phyloP scores from a whole-genome alignment of 2,113 vertebrate genomes.

The Thunnus thynnus region DNA sequence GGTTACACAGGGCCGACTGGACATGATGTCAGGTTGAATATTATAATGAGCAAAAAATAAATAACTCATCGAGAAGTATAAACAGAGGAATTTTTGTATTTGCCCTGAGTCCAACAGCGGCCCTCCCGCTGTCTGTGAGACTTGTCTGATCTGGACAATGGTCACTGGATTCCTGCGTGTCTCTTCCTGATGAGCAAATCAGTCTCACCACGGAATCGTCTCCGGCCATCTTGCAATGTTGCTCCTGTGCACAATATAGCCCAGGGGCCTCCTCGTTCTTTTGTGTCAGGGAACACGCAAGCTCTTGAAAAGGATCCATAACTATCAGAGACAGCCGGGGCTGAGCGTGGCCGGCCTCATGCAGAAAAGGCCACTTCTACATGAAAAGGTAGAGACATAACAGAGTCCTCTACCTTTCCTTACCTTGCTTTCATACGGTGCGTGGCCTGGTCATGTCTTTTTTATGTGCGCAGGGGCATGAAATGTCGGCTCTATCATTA shows the following conservation, averaged over 20 bases:
- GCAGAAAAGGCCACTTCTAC: conserved; percentile 77
- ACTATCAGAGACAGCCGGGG: conserved; percentile 79
- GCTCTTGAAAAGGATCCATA: conserved; percentile 77
- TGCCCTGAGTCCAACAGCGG: conserved; percentile 78
- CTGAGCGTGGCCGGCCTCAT: conserved; percentile 57
- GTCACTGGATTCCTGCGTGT: conserved; percentile 70
- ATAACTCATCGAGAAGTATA: conserved; percentile 79
- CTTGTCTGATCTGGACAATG: conserved; percentile 75
- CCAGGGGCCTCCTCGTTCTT: conserved; percentile 74
- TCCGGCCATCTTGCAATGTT: conserved; percentile 61
- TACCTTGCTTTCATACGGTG: conserved; percentile 58
- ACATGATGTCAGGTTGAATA: conserved; percentile 84
- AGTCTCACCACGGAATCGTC: conserved; percentile 69
- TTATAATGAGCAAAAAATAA: conserved; percentile 83
- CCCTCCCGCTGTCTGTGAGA: conserved; percentile 67
- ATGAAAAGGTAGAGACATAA: conserved; percentile 73
- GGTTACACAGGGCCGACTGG: conserved; percentile 76
- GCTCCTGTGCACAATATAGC: conserved; percentile 62
- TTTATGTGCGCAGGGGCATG: conserved; percentile 49
- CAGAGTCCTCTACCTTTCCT: conserved; percentile 57
- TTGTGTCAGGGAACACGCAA: conserved; percentile 73
- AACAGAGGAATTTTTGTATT: conserved; percentile 73
- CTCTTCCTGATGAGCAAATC: conserved; percentile 75
- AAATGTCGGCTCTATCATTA: conserved; percentile 66
- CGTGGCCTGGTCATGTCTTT: conserved; percentile 54